phyloP scores from a whole-genome alignment of 2,888 invertebrate genomes.

The Drosophila ezoana region DNA sequence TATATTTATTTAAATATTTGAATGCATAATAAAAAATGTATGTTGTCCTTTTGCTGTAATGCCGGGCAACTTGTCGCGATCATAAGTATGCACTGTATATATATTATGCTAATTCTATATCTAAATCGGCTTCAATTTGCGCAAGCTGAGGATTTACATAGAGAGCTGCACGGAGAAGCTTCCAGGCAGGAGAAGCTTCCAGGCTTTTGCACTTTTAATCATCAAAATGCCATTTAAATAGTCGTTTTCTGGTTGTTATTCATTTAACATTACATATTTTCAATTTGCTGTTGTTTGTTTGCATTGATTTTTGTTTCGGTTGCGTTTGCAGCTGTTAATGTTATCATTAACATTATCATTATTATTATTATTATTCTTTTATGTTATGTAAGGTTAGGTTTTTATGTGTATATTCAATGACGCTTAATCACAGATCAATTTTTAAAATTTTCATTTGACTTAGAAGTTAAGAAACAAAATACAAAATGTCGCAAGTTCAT shows the following conservation, averaged over 20 bases:
- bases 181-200: slow-evolving; percentile 15
- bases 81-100: slow-evolving; percentile 58
- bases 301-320: slow-evolving; percentile 38
- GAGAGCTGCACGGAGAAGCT: slow-evolving; percentile 35
- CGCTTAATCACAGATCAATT: slow-evolving; percentile 78
- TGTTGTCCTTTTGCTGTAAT: slow-evolving; percentile 51
- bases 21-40: slow-evolving; percentile 72
- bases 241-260: slow-evolving; percentile 33
- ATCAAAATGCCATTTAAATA: slow-evolving; percentile 31
- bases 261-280: slow-evolving; percentile 45
- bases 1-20: slow-evolving; percentile 73
- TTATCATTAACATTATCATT: slow-evolving; percentile 29
- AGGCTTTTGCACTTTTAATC: slow-evolving; percentile 33
- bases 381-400: slow-evolving; percentile 32
- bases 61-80: slow-evolving; percentile 59
- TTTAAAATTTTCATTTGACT: slow-evolving; percentile 76
- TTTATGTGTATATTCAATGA: slow-evolving; percentile 69
- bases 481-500: slow-evolving; percentile 56
- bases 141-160: slow-evolving; percentile 53
- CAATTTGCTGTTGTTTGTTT: slow-evolving; percentile 26
- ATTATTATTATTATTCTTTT: slow-evolving; percentile 13
- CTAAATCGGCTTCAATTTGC: slow-evolving; percentile 57
- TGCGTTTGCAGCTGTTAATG: slow-evolving; percentile 43
- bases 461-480: slow-evolving; percentile 76
- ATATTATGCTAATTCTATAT: slow-evolving; percentile 61